Percentiles rank a stretch among this genome's conserved stretches.
Evolutionary conservation across 2,113 vertebrate genomes (phyloP).

Genomic region (Pampusana beccarii): DNA sequence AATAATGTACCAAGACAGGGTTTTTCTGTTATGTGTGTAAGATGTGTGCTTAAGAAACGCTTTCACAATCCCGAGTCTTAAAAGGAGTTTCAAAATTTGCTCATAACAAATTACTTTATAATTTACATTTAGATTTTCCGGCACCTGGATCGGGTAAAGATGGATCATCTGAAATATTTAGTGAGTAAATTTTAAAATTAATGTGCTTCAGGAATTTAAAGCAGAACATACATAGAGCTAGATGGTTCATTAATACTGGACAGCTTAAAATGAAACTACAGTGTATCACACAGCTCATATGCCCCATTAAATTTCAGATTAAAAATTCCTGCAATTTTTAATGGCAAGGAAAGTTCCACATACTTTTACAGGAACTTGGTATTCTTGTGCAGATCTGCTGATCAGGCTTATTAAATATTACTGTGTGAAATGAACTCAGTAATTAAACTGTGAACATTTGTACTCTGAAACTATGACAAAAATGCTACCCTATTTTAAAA

Average conservation of each 20-base stretch:
- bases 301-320: slow-evolving; percentile 35
- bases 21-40: neutral
- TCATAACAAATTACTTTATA: neutral
- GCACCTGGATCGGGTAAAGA: slow-evolving; percentile 20
- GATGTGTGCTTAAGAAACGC: neutral
- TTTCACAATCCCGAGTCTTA: neutral
- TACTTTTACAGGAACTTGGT: slow-evolving; percentile 46
- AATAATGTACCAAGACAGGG: neutral
- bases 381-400: slow-evolving; percentile 27
- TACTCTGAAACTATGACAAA: slow-evolving; percentile 20
- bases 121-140: slow-evolving; percentile 1
- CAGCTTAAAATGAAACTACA: slow-evolving; percentile 63
- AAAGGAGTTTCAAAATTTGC: neutral
- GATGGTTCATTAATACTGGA: slow-evolving; percentile 45
- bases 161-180: slow-evolving; percentile 13
- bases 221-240: neutral
- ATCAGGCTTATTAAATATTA: slow-evolving; percentile 56
- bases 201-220: slow-evolving; percentile 14
- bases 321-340: slow-evolving; percentile 39
- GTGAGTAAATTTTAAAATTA: slow-evolving; percentile 51
- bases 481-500: slow-evolving; percentile 33
- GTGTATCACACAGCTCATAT: slow-evolving; percentile 25
- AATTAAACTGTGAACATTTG: slow-evolving; percentile 36
- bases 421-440: slow-evolving; percentile 38
- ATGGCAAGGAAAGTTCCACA: slow-evolving; percentile 38